Evolutionary conservation across 2,888 invertebrate species (phyloP).

Genomic region (Thecocarcelia acutangulata): DNA sequence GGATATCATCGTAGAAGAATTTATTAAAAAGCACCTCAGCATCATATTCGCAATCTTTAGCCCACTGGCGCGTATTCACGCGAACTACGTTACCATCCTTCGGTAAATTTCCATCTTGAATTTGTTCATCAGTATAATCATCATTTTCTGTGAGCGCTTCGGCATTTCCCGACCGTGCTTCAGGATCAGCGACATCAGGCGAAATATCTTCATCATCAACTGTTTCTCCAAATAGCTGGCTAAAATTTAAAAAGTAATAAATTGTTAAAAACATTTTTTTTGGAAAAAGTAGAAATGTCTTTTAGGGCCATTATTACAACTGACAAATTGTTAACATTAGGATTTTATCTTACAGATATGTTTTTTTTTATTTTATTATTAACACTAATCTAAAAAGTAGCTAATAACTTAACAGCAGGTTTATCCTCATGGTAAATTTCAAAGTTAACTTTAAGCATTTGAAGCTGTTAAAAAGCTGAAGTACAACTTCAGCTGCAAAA

Average conservation of each 20-base stretch:
- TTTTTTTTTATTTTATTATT: too few species aligned
- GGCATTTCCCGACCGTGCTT: conserved; percentile 83
- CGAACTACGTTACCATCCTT: conserved; percentile 83
- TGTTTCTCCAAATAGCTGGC: conserved; percentile 97
- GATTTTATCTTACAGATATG: too few species aligned
- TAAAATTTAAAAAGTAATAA: conserved; percentile 78
- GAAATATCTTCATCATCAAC: conserved; percentile 99
- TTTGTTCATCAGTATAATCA: conserved; percentile 81
- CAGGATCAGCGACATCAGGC: conserved; percentile 97
- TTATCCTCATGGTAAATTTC: too few species aligned
- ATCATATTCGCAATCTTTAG: conserved; percentile 90
- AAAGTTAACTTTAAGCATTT: too few species aligned
- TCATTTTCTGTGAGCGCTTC: conserved; percentile 35
- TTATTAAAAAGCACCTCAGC: conserved; percentile 93
- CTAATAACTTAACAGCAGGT: too few species aligned
- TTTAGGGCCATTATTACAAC: too few species aligned
- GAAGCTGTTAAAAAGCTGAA: too few species aligned
- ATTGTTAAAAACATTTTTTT: too few species aligned
- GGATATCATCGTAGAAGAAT: conserved; percentile 96
- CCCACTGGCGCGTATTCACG: conserved; percentile 94
- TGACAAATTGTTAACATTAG: too few species aligned
- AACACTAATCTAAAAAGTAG: too few species aligned
- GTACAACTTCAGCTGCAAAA: too few species aligned
- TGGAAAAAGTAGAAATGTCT: too few species aligned
- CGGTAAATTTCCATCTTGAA: conserved; percentile 80